Evolutionary conservation across 2,888 invertebrate species (phyloP).

Genomic region (Parnassius glacialis): DNA sequence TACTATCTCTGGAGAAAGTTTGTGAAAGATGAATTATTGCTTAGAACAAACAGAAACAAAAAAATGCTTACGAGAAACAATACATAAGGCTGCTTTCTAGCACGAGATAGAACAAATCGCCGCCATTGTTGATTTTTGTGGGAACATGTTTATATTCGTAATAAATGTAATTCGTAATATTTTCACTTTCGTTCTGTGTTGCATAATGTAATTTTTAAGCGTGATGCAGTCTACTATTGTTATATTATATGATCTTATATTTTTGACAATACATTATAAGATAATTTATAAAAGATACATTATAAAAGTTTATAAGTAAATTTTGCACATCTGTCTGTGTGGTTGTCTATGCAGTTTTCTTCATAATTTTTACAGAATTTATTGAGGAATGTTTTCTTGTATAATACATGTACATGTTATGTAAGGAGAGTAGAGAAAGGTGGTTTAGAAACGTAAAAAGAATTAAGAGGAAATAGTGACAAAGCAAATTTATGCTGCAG

Average conservation of each 20-base stretch:
- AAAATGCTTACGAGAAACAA: slow-evolving; percentile 21
- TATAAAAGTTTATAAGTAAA: too few species aligned
- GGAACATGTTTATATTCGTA: slow-evolving; percentile 25
- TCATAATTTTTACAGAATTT: too few species aligned
- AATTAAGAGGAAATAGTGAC: too few species aligned
- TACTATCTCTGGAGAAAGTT: slow-evolving; percentile 11
- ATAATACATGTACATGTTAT: not conserved
- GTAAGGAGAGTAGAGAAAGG: not conserved
- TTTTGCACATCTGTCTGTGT: too few species aligned
- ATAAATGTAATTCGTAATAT: slow-evolving; percentile 24
- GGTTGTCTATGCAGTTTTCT: too few species aligned
- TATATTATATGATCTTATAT: too few species aligned
- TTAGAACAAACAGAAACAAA: slow-evolving; percentile 16
- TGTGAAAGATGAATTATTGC: slow-evolving; percentile 22
- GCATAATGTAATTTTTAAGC: slow-evolving; percentile 4
- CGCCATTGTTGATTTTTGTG: slow-evolving; percentile 30
- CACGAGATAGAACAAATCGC: slow-evolving; percentile 16
- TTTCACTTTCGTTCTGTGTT: slow-evolving; percentile 28
- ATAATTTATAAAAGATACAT: too few species aligned
- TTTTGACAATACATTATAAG: too few species aligned
- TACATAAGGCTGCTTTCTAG: slow-evolving; percentile 15
- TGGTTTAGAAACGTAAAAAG: too few species aligned
- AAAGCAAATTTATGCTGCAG: too few species aligned
- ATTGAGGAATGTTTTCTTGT: too few species aligned
- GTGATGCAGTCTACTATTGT: slow-evolving; percentile 3